These are phyloP conservation scores for Acanthopleura granulata DNA, from an alignment of 2,888 invertebrate species.

Conservation along the genomic window DNA sequence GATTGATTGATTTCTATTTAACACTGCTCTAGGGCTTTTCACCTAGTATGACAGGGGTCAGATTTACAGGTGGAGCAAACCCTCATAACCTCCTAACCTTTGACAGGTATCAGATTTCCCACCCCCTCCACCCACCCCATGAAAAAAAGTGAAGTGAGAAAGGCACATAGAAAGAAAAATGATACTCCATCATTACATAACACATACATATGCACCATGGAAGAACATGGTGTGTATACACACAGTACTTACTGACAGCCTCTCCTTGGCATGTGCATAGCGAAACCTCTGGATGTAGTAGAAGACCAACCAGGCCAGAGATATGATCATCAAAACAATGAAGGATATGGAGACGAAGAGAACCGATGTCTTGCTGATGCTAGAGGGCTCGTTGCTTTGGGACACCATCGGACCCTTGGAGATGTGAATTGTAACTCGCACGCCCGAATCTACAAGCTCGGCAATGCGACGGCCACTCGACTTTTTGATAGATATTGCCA, in stretches of 20 bases:
- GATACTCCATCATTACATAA: too few species aligned
- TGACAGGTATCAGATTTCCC: too few species aligned
- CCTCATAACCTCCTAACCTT: too few species aligned
- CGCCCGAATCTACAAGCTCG: slow-evolving; percentile 78
- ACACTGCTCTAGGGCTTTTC: too few species aligned
- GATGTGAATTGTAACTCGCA: slow-evolving; percentile 78
- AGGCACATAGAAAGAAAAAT: too few species aligned
- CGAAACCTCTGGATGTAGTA: slow-evolving; percentile 96
- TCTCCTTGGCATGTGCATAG: slow-evolving; percentile 94
- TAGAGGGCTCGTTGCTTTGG: slow-evolving; percentile 25
- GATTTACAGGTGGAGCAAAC: too few species aligned
- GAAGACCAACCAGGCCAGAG: slow-evolving; percentile 94
- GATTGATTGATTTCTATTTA: too few species aligned
- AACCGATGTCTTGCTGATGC: slow-evolving; percentile 83
- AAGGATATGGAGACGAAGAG: slow-evolving; percentile 96
- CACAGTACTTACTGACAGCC: slow-evolving; percentile 85
- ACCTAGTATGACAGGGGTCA: too few species aligned
- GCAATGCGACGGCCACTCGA: slow-evolving; percentile 84
- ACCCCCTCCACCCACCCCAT: too few species aligned
- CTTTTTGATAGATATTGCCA: slow-evolving; percentile 85
- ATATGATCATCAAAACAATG: slow-evolving; percentile 94
- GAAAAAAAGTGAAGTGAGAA: too few species aligned
- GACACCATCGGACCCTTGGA: slow-evolving; percentile 69
- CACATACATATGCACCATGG: too few species aligned
- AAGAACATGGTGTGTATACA: not conserved